Percentiles rank a stretch among this genome's conserved stretches.
phyloP scores from a whole-genome alignment of 2,888 invertebrate species.

The Lasioglossum marginatum region DNA sequence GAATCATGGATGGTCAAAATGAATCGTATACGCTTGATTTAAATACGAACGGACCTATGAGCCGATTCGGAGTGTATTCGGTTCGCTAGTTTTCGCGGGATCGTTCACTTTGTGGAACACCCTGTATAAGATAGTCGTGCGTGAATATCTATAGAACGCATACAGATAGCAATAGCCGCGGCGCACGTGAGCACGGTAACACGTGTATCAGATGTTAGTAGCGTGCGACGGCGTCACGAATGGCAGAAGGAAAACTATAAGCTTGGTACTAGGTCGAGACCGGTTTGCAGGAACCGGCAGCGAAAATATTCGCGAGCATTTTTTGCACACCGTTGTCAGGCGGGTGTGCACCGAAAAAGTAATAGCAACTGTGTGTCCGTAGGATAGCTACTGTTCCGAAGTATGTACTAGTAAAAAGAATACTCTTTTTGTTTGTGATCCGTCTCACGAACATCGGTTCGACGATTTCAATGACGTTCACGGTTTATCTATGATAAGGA shows the following conservation, averaged over 20 bases:
- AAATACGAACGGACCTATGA: too few relatives aligned
- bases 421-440: background rate
- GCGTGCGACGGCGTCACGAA: conserved; percentile 9
- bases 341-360: background rate
- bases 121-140: conserved; percentile 5
- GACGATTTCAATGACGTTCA: background rate
- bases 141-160: conserved; percentile 9
- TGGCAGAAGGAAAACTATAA: background rate
- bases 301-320: conserved; percentile 5
- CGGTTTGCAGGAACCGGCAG: conserved; percentile 12
- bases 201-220: conserved; percentile 41
- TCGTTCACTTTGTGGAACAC: background rate
- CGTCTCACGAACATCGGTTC: background rate
- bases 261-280: conserved; percentile 9
- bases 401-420: background rate
- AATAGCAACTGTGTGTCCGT: background rate
- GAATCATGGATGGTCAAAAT: too few relatives aligned
- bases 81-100: too few relatives aligned
- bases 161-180: conserved; percentile 31
- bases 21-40: too few relatives aligned
- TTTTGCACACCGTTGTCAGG: background rate
- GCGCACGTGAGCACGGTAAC: conserved; percentile 50
- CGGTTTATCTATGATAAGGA: conserved; percentile 19
- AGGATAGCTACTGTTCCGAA: background rate
- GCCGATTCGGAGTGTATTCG: too few relatives aligned